phyloP scores from a whole-genome alignment of 2,888 invertebrate genomes.

The Gandaritis pyraliata region DNA sequence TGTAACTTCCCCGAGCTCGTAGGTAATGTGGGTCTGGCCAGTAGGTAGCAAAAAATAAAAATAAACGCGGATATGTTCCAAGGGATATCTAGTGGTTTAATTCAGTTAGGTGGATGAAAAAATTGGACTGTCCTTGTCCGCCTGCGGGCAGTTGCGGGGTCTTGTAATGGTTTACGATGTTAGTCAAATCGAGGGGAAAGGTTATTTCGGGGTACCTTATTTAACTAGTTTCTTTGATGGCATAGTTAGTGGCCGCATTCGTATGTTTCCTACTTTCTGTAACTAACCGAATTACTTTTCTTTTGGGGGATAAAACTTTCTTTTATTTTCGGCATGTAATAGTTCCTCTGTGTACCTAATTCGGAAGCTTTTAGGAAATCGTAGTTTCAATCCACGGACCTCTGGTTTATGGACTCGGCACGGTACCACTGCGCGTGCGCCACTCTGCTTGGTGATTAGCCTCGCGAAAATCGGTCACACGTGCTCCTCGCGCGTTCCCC shows the following conservation, averaged over 20 bases:
- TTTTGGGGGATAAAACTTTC: constrained; percentile 18
- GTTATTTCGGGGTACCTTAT: constrained; percentile 41
- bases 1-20: constrained; percentile 43
- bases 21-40: constrained; percentile 40
- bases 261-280: constrained; percentile 31
- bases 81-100: constrained; percentile 44
- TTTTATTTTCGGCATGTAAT: constrained; percentile 5
- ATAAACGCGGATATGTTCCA: constrained; percentile 42
- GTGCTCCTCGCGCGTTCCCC: constrained; percentile 31
- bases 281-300: constrained; percentile 32
- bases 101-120: constrained; percentile 49
- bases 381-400: constrained; percentile 85
- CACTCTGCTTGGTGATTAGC: constrained; percentile 80
- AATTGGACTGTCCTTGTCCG: constrained; percentile 43
- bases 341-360: constrained; percentile 8
- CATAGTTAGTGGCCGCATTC: constrained; percentile 27
- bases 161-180: constrained; percentile 47
- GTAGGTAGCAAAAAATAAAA: constrained; percentile 39
- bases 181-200: constrained; percentile 44
- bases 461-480: constrained; percentile 36
- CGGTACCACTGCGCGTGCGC: constrained; percentile 93
- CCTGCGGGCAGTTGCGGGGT: constrained; percentile 33
- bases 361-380: constrained; percentile 45
- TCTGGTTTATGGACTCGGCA: constrained; percentile 89
- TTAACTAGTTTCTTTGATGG: constrained; percentile 42